These are phyloP conservation scores for Gallinago nigripennis DNA, from an alignment of 2,797 vertebrate genomes.

Conservation along the genomic window DNA sequence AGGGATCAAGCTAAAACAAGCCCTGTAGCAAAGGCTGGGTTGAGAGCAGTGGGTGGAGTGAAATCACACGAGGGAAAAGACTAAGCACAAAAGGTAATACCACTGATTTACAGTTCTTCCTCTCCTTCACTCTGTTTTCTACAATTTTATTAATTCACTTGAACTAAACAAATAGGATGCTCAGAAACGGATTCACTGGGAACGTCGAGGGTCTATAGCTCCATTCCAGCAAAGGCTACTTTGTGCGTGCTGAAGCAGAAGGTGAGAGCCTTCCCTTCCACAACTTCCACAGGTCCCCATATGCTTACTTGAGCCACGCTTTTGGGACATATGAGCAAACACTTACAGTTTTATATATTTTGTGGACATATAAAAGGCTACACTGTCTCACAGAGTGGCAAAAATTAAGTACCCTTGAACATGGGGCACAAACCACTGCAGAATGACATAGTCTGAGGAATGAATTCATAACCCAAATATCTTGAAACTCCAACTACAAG, in stretches of 20 bases:
- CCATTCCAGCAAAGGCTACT: neutral
- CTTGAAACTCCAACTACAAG: neutral
- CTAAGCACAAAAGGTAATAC: neutral
- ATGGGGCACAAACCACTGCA: neutral
- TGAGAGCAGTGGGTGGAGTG: neutral
- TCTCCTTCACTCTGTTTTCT: neutral
- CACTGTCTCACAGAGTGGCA: neutral
- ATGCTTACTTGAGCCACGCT: neutral
- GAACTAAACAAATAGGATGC: neutral
- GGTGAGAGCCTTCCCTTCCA: fast-evolving
- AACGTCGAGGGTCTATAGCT: neutral
- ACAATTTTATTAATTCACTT: neutral
- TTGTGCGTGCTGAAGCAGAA: neutral
- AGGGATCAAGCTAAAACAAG: neutral
- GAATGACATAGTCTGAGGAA: neutral
- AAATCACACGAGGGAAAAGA: neutral
- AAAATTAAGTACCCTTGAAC: neutral
- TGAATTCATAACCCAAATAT: neutral
- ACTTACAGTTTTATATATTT: fast-evolving
- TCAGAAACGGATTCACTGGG: neutral
- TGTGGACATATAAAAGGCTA: neutral
- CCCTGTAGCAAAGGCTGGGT: neutral
- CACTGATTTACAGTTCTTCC: neutral
- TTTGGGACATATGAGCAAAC: neutral
- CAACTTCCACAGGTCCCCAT: fast-evolving